Conservation (phyloP, 2,888 invertebrate genomes). For the Allolobophora icterica region DNA sequence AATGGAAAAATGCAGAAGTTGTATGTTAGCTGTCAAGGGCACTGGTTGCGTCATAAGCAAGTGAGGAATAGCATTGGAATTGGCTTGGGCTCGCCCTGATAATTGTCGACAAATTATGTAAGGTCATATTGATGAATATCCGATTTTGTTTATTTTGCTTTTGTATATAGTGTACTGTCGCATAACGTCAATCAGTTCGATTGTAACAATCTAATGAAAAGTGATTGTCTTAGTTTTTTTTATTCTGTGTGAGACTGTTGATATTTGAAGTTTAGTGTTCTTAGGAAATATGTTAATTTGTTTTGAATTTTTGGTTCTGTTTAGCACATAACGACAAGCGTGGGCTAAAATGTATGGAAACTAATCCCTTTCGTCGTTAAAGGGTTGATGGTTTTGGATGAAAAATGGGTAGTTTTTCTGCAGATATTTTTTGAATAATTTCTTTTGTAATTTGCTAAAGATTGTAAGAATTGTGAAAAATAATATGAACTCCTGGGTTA, state of each 20-base stretch:
- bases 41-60: background rate
- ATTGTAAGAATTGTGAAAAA: background rate
- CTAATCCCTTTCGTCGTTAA: no score
- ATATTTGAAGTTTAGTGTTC: background rate
- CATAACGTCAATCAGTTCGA: background rate
- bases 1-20: background rate
- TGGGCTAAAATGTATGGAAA: no score
- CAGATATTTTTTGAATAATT: conserved; percentile 6
- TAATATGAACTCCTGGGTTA: background rate
- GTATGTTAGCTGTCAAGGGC: background rate
- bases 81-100: background rate
- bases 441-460: background rate
- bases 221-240: background rate
- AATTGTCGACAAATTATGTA: conserved; percentile 3
- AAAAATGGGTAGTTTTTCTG: background rate
- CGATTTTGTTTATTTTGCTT: background rate
- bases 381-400: no score
- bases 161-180: background rate
- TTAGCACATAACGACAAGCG: no score
- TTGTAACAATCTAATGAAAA: background rate
- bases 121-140: background rate
- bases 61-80: background rate
- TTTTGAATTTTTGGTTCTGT: background rate
- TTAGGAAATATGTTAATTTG: background rate
- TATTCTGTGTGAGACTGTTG: background rate